Conservation (phyloP, 64 coral and sea anemone species). For the Pocillopora verrucosa region DNA sequence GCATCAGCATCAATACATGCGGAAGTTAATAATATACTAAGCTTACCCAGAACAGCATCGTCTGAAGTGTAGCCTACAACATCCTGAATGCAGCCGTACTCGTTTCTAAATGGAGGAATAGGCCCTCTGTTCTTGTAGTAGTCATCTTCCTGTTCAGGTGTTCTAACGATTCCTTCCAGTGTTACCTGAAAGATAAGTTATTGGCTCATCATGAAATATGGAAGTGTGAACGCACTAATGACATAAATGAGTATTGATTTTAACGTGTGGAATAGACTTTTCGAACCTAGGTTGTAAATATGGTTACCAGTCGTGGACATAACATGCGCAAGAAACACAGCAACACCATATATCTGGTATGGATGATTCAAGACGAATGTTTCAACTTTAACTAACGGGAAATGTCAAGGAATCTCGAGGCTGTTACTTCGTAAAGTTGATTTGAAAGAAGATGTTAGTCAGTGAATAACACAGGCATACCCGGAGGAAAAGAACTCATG, state of each 20-base stretch:
- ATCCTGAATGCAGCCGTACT: constrained; percentile 98
- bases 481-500: no score
- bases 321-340: no score
- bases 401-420: no score
- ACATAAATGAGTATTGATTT: not conserved
- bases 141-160: constrained; percentile 94
- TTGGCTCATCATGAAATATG: not conserved
- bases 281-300: no score
- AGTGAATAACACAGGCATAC: no score
- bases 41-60: constrained; percentile 51
- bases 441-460: no score
- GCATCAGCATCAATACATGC: not conserved
- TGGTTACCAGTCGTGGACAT: no score
- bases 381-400: no score
- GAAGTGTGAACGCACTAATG: not conserved
- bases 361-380: no score
- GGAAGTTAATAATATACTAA: not conserved
- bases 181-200: constrained; percentile 70
- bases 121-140: constrained; percentile 98
- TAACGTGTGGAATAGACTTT: no score
- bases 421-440: no score
- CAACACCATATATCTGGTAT: no score
- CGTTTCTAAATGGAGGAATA: constrained; percentile 95
- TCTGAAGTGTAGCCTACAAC: constrained; percentile 89
- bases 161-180: constrained; percentile 87